phyloP scores from a whole-genome alignment of 1,140 invertebrate species.

The Drosophila guanche region DNA sequence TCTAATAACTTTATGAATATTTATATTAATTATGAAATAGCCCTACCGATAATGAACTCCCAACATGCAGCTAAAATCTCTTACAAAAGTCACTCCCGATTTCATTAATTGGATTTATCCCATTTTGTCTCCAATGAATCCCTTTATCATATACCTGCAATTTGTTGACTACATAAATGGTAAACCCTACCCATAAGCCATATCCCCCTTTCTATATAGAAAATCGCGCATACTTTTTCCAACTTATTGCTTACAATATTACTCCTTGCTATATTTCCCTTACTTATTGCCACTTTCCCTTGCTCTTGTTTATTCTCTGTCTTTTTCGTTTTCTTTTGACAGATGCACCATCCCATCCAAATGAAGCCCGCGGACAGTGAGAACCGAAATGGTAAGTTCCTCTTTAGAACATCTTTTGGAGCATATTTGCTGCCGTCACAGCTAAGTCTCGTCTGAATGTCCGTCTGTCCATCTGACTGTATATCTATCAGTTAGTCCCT shows the following conservation, averaged over 20 bases:
- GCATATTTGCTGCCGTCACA: slow-evolving; percentile 30
- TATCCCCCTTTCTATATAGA: too few species aligned
- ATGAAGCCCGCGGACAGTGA: slow-evolving; percentile 99
- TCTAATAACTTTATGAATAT: too few species aligned
- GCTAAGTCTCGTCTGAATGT: neutral
- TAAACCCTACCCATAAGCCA: too few species aligned
- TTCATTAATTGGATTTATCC: too few species aligned
- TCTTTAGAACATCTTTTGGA: slow-evolving; percentile 36
- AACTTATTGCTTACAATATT: neutral
- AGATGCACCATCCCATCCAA: slow-evolving; percentile 99
- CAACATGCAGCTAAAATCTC: too few species aligned
- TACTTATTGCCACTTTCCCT: slow-evolving; percentile 35
- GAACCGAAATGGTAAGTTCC: slow-evolving; percentile 96
- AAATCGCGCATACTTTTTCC: too few species aligned
- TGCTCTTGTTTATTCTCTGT: slow-evolving; percentile 20
- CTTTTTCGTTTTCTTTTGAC: slow-evolving; percentile 85
- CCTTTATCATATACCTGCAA: too few species aligned
- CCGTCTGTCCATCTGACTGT: slow-evolving; percentile 5
- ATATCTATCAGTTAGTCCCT: neutral
- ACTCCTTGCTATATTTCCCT: neutral
- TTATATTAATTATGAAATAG: too few species aligned
- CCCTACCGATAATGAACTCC: too few species aligned
- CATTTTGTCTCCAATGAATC: too few species aligned
- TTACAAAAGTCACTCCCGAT: too few species aligned
- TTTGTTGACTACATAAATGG: too few species aligned